A percentile compares a stretch with the other conserved stretches of the same genome.
phyloP scores from a whole-genome alignment of 2,113 vertebrate species.

The Chloropsis cyanopogon region DNA sequence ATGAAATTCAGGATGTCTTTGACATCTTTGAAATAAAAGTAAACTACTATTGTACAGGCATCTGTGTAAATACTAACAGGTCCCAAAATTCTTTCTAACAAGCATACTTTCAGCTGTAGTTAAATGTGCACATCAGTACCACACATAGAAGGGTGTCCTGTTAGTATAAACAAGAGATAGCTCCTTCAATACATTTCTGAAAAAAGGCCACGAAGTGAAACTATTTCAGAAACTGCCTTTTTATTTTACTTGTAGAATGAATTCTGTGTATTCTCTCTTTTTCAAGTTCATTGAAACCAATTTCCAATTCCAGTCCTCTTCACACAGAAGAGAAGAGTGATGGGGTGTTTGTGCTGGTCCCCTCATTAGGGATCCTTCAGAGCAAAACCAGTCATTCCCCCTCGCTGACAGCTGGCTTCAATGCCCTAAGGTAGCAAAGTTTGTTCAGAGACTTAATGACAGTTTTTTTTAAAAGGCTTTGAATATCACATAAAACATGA shows the following conservation, averaged over 20 bases:
- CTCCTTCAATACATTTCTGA: neutral
- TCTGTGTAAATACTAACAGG: neutral
- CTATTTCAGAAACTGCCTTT: neutral
- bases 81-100: neutral
- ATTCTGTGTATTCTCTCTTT: neutral
- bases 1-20: neutral
- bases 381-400: neutral
- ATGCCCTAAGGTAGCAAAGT: slow-evolving; percentile 47
- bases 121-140: neutral
- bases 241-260: neutral
- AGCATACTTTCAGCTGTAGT: neutral
- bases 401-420: slow-evolving; percentile 36
- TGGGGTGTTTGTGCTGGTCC: neutral
- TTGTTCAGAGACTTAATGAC: slow-evolving; percentile 39
- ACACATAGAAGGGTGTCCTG: too few relatives aligned
- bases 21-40: neutral
- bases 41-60: neutral
- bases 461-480: slow-evolving; percentile 34
- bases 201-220: neutral
- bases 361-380: slow-evolving; percentile 1
- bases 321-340: neutral
- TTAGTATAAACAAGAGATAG: neutral
- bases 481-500: slow-evolving; percentile 59
- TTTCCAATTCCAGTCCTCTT: neutral
- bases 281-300: neutral